Conservation (phyloP, 1,140 invertebrate species). For the Trichonephila clavipes region DNA sequence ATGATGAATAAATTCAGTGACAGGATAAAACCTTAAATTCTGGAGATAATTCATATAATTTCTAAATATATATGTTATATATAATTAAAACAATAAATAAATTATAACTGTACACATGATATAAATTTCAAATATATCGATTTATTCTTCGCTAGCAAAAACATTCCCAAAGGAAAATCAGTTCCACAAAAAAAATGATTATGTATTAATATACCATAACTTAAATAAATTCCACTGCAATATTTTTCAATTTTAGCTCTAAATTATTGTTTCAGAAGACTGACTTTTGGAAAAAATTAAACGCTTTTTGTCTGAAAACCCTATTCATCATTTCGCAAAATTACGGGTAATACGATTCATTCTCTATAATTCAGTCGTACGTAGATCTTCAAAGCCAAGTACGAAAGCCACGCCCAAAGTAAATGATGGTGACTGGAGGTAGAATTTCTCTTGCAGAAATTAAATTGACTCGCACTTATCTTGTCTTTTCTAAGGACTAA, state of each 20-base stretch:
- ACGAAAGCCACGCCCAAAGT: conserved; percentile 39
- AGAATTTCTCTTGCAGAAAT: conserved; percentile 35
- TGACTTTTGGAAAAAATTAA: neutral
- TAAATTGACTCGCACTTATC: conserved; percentile 45
- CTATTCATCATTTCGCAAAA: conserved; percentile 45
- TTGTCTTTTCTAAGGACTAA: conserved; percentile 32
- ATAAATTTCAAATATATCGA: too few relatives aligned
- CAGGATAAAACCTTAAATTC: too few relatives aligned
- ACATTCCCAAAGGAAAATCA: too few relatives aligned
- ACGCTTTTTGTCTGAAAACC: neutral
- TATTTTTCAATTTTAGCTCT: neutral
- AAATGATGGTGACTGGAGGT: conserved; percentile 12
- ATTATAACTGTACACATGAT: too few relatives aligned
- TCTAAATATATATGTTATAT: too few relatives aligned
- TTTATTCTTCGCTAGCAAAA: too few relatives aligned
- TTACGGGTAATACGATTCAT: conserved; percentile 23
- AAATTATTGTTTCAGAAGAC: neutral
- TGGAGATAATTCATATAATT: too few relatives aligned
- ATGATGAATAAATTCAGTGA: too few relatives aligned
- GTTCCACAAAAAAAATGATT: too few relatives aligned
- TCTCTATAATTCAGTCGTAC: conserved; percentile 17
- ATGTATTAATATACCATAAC: too few relatives aligned
- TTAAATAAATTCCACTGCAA: neutral
- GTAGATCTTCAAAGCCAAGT: conserved; percentile 16
- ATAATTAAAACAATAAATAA: too few relatives aligned